Evolutionary conservation across 2,888 invertebrate genomes (phyloP).

Genomic region (Elysia crispata): DNA sequence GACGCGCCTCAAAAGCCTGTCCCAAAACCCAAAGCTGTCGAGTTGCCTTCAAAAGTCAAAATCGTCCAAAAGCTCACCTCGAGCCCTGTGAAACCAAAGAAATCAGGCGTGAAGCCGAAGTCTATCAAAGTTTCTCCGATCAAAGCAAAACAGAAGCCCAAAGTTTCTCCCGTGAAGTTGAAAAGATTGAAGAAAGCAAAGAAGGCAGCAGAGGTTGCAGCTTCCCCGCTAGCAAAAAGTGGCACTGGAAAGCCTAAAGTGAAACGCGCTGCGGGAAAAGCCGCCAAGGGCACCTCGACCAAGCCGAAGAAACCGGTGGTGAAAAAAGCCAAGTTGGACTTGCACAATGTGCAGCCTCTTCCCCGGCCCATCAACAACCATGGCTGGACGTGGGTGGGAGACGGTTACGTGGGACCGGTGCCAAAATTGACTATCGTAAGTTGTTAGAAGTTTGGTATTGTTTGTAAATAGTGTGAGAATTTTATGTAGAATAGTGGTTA

Average conservation of each 20-base stretch:
- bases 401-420: slow-evolving; percentile 62
- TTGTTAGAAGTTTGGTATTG: slow-evolving; percentile 2
- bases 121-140: neutral
- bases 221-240: neutral
- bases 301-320: neutral
- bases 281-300: neutral
- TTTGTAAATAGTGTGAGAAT: no score
- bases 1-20: neutral
- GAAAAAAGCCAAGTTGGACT: neutral
- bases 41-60: neutral
- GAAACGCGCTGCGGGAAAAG: neutral
- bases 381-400: slow-evolving; percentile 69
- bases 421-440: slow-evolving; percentile 53
- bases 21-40: neutral
- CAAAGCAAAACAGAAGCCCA: neutral
- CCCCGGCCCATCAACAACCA: slow-evolving; percentile 55
- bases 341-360: neutral
- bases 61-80: neutral
- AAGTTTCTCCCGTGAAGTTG: neutral
- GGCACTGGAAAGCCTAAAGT: neutral
- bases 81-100: neutral
- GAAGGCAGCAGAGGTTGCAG: neutral
- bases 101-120: neutral
- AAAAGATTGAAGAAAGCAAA: neutral
- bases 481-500: no score